Evolutionary conservation across 37 sponge, comb jelly and placozoan species (phyloP), one percentile per base, ranked within the genome.

Genomic region (Beroe forskalii): DNA sequence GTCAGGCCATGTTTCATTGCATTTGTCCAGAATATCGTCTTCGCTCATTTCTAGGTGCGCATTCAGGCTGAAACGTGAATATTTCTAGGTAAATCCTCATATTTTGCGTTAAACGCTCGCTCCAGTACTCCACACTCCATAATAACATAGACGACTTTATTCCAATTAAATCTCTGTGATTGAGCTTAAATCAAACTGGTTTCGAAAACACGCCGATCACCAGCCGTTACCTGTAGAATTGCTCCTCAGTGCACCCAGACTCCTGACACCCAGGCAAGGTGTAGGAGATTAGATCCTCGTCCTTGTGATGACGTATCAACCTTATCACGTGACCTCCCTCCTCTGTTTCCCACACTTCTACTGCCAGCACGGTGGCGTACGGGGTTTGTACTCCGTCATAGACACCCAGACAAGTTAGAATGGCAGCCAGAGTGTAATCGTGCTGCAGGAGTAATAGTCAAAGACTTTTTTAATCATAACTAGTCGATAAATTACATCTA

Each of bases 361-460:
- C 25, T 48, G 42, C 42, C 24, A 80, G 55, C 20, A 80, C 86
- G 1, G 86, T 80, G 30, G 86, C 86, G 55, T 80, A 80, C 38
- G 86, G 86, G 1, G 86, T 41, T 25, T 80, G 86, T 41, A 43
- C 30, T 0, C 28, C 27, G 86, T 80, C 86, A 38, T 80, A 80
- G 8, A 80, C 86, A 1, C 86, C 86, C 48, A 80, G 86, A 80
- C 48, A 42, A 28, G 86, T 80, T 48, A 80, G 55, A n/a, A 80
- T 80, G 40, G 55, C 44, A 1, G 86, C 86, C 31, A 80, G 86
- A 6, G 86, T 80, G 12, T 43, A 42, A 48, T 80, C 86, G 48
- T 80, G 86, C 86, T 80, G 55, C n/a, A n/a, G n/a, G n/a, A n/a
- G n/a, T n/a, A 25, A 27, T 22, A 48, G n/a, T n/a, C n/a, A n/a